Conservation (phyloP, 2,113 vertebrate species). For the Actinemys pallida region DNA sequence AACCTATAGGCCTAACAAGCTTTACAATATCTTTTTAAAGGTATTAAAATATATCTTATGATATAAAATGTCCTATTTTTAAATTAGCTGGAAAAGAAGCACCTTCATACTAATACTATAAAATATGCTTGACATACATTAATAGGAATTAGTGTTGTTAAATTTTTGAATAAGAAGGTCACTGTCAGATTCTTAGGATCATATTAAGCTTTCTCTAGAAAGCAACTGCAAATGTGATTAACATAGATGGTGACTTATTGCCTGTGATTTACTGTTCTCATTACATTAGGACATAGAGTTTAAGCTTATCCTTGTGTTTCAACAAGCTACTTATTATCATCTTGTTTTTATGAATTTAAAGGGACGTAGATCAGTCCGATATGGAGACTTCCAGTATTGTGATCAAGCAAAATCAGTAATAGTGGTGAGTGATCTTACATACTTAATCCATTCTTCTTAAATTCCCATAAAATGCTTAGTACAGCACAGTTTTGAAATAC, state of each 20-base stretch:
- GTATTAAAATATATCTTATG: not conserved
- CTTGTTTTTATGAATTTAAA: constrained; percentile 61
- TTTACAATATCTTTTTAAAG: constrained; percentile 4
- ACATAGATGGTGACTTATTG: not conserved
- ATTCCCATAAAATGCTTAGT: not conserved
- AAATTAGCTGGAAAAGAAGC: not conserved
- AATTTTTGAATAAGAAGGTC: not conserved
- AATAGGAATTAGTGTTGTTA: not conserved
- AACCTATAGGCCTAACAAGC: not conserved
- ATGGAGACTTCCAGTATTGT: constrained; percentile 94
- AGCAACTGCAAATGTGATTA: not conserved
- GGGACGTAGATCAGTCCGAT: constrained; percentile 96
- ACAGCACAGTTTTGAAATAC: not conserved
- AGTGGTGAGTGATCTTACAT: constrained; percentile 87
- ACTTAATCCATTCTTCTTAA: not conserved
- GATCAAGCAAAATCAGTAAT: constrained; percentile 97
- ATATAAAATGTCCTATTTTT: not conserved
- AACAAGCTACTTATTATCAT: not conserved
- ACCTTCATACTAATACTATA: not conserved
- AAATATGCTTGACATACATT: too few species aligned
- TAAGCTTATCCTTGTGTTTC: not conserved
- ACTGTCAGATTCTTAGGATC: not conserved
- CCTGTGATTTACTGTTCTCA: not conserved
- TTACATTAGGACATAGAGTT: not conserved
- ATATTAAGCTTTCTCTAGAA: not conserved